Evolutionary conservation across 2,797 vertebrate species (phyloP).

Genomic region (Pseudomugil tenellus): DNA sequence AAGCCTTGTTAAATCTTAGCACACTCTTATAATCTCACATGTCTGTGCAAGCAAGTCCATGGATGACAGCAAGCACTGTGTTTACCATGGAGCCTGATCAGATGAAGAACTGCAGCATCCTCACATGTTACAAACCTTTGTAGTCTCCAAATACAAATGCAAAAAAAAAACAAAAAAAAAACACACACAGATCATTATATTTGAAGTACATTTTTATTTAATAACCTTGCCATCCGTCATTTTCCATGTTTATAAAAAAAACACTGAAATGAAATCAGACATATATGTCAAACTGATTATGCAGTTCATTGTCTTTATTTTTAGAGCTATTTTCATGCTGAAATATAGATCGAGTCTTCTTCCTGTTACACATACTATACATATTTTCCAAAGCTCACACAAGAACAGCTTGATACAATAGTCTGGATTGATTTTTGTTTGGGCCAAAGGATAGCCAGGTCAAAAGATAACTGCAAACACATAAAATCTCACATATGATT

Average conservation of each 20-base stretch:
- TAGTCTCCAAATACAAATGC: constrained; percentile 1
- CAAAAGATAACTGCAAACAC: not conserved
- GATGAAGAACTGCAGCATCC: constrained; percentile 19
- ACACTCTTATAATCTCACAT: constrained; percentile 14
- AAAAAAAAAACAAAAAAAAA: no score
- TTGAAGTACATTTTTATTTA: constrained; percentile 33
- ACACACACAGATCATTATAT: constrained; percentile 12
- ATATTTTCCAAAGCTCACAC: not conserved
- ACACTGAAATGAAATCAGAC: not conserved
- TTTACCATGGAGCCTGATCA: not conserved
- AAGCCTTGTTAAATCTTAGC: not conserved
- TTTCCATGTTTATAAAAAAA: not conserved
- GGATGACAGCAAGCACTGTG: constrained; percentile 5
- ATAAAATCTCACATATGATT: not conserved
- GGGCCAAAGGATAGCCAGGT: constrained; percentile 3
- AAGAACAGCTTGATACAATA: not conserved
- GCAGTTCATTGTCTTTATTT: not conserved
- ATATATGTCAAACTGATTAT: not conserved
- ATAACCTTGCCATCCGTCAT: not conserved
- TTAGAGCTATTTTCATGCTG: not conserved
- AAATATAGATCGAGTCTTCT: constrained; percentile 7
- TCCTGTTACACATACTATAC: not conserved
- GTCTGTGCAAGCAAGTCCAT: not conserved
- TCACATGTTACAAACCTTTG: not conserved
- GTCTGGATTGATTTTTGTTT: not conserved